phyloP scores from a whole-genome alignment of 2,888 invertebrate genomes.

The Schizaphis graminum region DNA sequence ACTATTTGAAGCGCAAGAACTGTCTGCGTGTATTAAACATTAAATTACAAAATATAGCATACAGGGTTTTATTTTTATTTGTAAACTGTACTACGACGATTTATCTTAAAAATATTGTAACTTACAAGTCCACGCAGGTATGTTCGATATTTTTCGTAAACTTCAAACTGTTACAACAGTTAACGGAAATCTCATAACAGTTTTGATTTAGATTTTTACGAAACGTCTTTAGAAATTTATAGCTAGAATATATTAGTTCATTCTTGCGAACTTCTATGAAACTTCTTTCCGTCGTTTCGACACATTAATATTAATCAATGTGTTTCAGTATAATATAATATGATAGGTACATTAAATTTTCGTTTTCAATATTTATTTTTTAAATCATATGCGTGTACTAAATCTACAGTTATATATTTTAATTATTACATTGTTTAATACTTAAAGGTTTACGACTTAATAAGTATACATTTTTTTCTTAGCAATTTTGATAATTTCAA shows the following conservation, averaged over 20 bases:
- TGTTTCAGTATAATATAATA: background rate
- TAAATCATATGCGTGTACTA: background rate
- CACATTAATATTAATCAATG: background rate
- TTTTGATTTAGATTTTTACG: background rate
- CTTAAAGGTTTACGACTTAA: background rate
- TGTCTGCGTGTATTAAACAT: background rate
- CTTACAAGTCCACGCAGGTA: background rate
- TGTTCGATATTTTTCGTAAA: background rate
- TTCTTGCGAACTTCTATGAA: background rate
- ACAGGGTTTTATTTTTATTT: background rate
- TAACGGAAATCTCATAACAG: background rate
- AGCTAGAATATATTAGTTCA: background rate
- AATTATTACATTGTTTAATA: background rate
- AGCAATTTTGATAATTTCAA: background rate
- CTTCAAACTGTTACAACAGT: background rate
- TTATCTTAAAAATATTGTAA: background rate
- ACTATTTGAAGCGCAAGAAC: background rate
- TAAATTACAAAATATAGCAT: background rate
- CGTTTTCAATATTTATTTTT: background rate
- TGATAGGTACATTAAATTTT: background rate
- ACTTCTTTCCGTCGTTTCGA: background rate
- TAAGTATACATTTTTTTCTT: background rate
- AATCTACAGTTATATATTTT: background rate
- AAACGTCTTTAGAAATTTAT: conserved; percentile 7
- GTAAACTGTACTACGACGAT: background rate